These are phyloP conservation scores for Smittia aterrima DNA, from an alignment of 2,888 invertebrate genomes.

Conservation along the genomic window DNA sequence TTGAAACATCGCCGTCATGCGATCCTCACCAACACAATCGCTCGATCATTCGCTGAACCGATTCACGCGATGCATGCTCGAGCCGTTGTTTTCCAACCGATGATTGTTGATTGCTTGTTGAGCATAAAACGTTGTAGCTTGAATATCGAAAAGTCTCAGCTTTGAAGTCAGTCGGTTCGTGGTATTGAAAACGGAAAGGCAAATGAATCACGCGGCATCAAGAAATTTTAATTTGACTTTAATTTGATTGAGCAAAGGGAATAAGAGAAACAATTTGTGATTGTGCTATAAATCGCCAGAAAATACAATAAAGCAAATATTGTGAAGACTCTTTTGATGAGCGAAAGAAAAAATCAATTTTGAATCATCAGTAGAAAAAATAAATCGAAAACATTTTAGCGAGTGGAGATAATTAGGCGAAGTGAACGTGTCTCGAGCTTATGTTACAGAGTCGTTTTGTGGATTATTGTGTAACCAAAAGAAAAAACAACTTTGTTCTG, in stretches of 20 bases:
- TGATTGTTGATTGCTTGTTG: not conserved
- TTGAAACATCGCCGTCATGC: conserved; percentile 9
- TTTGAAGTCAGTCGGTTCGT: conserved; percentile 38
- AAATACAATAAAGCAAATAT: not conserved
- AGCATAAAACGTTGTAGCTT: not conserved
- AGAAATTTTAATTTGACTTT: not conserved
- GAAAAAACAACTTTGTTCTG: not conserved
- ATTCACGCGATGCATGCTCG: not conserved
- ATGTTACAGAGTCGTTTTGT: not conserved
- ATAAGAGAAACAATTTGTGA: not conserved
- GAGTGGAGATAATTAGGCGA: conserved; percentile 2
- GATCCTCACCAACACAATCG: not conserved
- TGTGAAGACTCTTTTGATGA: not conserved
- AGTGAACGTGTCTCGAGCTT: not conserved
- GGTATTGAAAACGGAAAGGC: conserved; percentile 33
- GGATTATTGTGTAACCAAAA: conserved; percentile 28
- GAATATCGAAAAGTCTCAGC: conserved; percentile 23
- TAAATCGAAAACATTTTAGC: conserved; percentile 4
- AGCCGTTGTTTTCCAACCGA: not conserved
- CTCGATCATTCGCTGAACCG: not conserved
- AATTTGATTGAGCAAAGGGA: not conserved
- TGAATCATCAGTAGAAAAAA: not conserved
- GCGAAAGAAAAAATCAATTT: not conserved
- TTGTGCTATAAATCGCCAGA: conserved; percentile 9
- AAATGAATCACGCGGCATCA: conserved; percentile 24